Evolutionary conservation across 2,888 invertebrate species (phyloP).

Genomic region (Molorchus minor): DNA sequence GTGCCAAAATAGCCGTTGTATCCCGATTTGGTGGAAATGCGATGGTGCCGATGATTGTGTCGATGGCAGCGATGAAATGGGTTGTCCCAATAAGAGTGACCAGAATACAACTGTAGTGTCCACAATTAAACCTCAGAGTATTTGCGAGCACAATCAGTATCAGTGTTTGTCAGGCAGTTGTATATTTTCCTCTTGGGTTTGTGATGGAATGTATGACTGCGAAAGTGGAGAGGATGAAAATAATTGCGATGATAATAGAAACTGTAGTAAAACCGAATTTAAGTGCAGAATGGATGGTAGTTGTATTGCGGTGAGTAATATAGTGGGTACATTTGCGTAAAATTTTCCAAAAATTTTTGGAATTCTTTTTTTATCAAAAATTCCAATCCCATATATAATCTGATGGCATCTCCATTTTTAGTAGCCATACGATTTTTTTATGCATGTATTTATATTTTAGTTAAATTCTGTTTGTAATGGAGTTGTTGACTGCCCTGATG

Average conservation of each 20-base stretch:
- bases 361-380: no score
- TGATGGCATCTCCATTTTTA: no score
- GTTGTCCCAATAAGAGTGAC: constrained; percentile 50
- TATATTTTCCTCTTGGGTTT: constrained; percentile 70
- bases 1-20: constrained; percentile 75
- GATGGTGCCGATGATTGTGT: constrained; percentile 81
- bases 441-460: constrained; percentile 40
- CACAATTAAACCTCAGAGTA: constrained; percentile 26
- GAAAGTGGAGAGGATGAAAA: constrained; percentile 70
- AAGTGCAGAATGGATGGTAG: constrained; percentile 71
- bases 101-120: constrained; percentile 3
- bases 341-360: no score
- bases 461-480: constrained; percentile 65
- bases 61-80: constrained; percentile 78
- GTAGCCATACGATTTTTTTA: no score
- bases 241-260: constrained; percentile 50
- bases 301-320: constrained; percentile 65
- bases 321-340: no score
- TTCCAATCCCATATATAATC: no score
- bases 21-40: constrained; percentile 85
- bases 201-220: constrained; percentile 71
- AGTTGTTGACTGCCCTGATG: constrained; percentile 67
- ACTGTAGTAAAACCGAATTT: constrained; percentile 64
- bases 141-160: constrained; percentile 68
- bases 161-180: constrained; percentile 68